Percentiles rank a stretch among this genome's conserved stretches.
phyloP scores from a whole-genome alignment of 2,113 vertebrate genomes.

The Ophthalmolycus amberensis region DNA sequence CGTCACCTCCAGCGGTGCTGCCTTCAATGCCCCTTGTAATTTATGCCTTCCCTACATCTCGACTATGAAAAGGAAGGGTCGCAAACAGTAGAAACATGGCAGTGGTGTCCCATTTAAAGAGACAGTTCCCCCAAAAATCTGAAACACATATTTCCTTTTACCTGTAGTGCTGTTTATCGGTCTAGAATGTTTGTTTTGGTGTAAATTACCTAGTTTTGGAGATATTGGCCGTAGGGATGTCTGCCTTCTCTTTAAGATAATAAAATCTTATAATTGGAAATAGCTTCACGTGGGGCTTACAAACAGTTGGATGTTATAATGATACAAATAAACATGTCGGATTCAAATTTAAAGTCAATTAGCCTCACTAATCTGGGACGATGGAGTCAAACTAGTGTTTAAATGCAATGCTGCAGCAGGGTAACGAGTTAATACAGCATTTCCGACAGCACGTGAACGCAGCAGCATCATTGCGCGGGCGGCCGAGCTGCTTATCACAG shows the following conservation, averaged over 20 bases:
- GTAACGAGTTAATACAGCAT: rapidly evolving
- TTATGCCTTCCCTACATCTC: background rate
- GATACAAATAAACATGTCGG: background rate
- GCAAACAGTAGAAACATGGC: background rate
- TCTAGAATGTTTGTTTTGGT: background rate
- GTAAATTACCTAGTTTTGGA: too few relatives aligned
- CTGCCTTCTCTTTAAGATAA: background rate
- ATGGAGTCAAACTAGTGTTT: background rate
- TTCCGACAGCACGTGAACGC: slow-evolving; percentile 56
- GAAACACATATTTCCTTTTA: background rate
- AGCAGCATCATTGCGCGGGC: slow-evolving; percentile 9
- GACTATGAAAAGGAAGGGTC: background rate
- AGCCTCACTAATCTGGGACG: background rate
- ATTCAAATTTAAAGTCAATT: background rate
- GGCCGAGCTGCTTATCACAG: slow-evolving; percentile 31
- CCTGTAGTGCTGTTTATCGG: background rate
- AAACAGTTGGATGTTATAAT: background rate
- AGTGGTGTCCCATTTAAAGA: background rate
- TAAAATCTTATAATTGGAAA: background rate
- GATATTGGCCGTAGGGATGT: background rate
- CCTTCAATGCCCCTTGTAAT: slow-evolving; percentile 45
- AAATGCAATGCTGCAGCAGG: background rate
- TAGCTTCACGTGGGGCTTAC: background rate
- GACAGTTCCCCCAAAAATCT: background rate
- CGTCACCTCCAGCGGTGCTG: slow-evolving; percentile 55